Percentiles rank a stretch among this genome's conserved stretches.
phyloP scores from a whole-genome alignment of 2,888 invertebrate species.

The Cheilosia pagana region DNA sequence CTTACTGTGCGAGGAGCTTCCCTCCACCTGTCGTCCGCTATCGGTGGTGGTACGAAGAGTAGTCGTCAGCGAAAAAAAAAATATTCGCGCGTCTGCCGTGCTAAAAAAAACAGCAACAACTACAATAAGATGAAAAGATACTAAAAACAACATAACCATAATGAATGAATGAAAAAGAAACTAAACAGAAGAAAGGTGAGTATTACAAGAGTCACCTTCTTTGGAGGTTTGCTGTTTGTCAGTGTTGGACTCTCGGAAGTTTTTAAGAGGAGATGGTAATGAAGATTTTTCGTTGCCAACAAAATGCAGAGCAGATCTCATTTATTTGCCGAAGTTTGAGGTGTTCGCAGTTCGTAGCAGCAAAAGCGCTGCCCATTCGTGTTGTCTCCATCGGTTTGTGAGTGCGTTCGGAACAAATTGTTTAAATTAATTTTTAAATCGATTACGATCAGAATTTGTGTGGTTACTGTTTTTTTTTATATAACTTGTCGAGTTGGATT shows the following conservation, averaged over 20 bases:
- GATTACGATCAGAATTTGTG: background rate
- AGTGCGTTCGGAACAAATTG: constrained; percentile 26
- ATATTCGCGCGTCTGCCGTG: constrained; percentile 57
- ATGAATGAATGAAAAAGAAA: constrained; percentile 69
- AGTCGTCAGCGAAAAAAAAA: constrained; percentile 26
- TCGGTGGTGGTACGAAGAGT: background rate
- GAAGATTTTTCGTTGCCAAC: constrained; percentile 80
- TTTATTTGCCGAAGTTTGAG: constrained; percentile 82
- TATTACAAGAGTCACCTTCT: constrained; percentile 72
- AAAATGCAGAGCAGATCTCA: constrained; percentile 82
- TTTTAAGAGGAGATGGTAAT: constrained; percentile 60
- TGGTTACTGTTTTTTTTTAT: background rate
- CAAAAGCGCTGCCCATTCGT: constrained; percentile 27
- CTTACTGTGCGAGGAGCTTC: constrained; percentile 12
- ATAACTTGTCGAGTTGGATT: background rate
- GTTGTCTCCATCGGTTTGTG: constrained; percentile 25
- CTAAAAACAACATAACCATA: constrained; percentile 34
- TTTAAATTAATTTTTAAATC: constrained; percentile 18
- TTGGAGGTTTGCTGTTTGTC: constrained; percentile 54
- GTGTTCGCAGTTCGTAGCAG: constrained; percentile 79
- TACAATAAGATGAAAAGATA: constrained; percentile 17
- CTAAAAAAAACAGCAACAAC: constrained; percentile 39
- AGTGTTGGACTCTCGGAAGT: constrained; percentile 43
- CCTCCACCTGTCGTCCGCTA: background rate
- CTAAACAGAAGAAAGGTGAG: constrained; percentile 67